Evolutionary conservation across 2,797 vertebrate genomes (phyloP).

Genomic region (Myiothlypis coronata): DNA sequence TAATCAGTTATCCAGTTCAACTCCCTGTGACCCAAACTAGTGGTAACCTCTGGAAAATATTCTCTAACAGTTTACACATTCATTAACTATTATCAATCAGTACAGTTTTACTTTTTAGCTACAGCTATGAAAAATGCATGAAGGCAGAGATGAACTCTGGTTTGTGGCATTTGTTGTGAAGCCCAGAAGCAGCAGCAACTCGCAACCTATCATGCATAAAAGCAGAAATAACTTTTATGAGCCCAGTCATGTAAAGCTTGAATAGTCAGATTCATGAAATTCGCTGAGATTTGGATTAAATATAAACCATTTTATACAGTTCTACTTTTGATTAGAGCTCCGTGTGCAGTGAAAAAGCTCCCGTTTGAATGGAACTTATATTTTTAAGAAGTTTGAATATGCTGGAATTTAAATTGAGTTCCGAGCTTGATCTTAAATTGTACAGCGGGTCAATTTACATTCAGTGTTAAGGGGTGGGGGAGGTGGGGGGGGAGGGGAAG

Average conservation of each 20-base stretch:
- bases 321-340: conserved; percentile 66
- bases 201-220: conserved; percentile 34
- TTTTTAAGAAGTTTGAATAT: conserved; percentile 60
- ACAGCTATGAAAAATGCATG: conserved; percentile 38
- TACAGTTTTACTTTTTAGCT: conserved; percentile 54
- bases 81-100: conserved; percentile 59
- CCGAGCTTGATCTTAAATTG: conserved; percentile 35
- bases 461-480: background rate
- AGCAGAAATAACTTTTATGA: conserved; percentile 68
- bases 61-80: conserved; percentile 25
- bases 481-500: no score
- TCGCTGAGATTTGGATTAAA: conserved; percentile 72
- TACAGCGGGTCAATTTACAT: conserved; percentile 22
- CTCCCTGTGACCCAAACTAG: background rate
- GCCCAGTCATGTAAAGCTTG: conserved; percentile 51
- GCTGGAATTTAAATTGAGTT: conserved; percentile 59
- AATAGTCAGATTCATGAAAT: conserved; percentile 73
- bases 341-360: conserved; percentile 29
- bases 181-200: conserved; percentile 6
- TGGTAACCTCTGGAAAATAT: conserved; percentile 9
- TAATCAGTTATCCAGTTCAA: conserved; percentile 26
- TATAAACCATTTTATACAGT: conserved; percentile 65
- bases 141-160: background rate
- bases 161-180: background rate
- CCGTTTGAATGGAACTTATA: conserved; percentile 54